A percentile compares a stretch with the other conserved stretches of the same genome.
These are phyloP conservation scores for Napeogenes inachia DNA, from an alignment of 2,888 invertebrate species.

Conservation along the genomic window DNA sequence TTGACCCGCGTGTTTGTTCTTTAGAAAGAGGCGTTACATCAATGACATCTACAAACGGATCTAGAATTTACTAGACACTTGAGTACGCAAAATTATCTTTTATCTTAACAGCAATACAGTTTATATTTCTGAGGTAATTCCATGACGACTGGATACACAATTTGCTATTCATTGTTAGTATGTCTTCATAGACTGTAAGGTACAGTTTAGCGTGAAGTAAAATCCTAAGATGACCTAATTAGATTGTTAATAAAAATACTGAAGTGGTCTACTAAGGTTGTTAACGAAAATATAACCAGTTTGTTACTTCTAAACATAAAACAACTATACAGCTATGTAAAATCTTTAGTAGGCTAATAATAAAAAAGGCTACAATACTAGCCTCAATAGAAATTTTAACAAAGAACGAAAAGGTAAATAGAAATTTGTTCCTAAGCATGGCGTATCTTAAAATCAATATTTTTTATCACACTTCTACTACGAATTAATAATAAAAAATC, in stretches of 20 bases:
- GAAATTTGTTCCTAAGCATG: no score
- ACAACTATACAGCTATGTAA: no score
- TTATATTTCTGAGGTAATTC: conserved; percentile 7
- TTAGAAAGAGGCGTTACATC: conserved; percentile 20
- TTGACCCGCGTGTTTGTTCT: not conserved
- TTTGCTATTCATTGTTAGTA: conserved; percentile 11
- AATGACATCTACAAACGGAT: conserved; percentile 21
- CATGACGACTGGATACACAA: conserved; percentile 11
- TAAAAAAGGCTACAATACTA: no score
- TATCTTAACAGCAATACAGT: conserved; percentile 11
- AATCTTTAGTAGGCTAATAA: no score
- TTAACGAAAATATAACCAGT: conserved; percentile 3
- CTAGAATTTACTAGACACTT: conserved; percentile 4
- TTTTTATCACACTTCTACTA: no score
- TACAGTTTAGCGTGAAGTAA: conserved; percentile 11
- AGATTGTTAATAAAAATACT: not conserved
- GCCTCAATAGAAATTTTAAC: no score
- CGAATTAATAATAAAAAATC: no score
- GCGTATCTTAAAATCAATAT: no score
- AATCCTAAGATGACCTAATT: not conserved
- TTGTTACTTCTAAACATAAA: no score
- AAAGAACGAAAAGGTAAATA: no score
- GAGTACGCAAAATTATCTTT: conserved; percentile 10
- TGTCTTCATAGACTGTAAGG: conserved; percentile 9
- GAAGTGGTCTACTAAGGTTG: conserved; percentile 9